A percentile compares a stretch with the other conserved stretches of the same genome.
These are phyloP conservation scores for Florisuga fusca DNA, from an alignment of 2,797 vertebrate species.

Conservation along the genomic window DNA sequence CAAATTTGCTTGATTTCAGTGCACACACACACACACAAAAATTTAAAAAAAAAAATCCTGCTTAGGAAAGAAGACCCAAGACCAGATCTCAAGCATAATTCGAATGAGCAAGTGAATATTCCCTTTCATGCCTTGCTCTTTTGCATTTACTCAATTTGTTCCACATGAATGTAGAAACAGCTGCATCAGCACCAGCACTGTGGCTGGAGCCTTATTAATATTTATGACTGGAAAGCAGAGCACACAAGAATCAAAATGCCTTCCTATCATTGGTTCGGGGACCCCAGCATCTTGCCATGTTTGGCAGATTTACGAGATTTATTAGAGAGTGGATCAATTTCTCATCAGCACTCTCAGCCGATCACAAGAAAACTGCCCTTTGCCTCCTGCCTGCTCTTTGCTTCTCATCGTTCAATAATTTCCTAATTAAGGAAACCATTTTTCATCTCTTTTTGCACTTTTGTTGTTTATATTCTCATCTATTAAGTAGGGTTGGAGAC, in stretches of 20 bases:
- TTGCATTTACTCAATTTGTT: constrained; percentile 66
- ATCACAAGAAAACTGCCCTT: not conserved
- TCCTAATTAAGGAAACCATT: not conserved
- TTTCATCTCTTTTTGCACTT: not conserved
- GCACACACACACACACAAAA: not conserved
- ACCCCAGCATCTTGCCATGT: not conserved
- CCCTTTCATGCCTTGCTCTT: constrained; percentile 49
- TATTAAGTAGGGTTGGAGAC: not conserved
- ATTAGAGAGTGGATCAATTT: constrained; percentile 27
- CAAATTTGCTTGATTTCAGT: not conserved
- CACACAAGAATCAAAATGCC: constrained; percentile 29
- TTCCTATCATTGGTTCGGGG: not conserved
- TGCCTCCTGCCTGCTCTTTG: not conserved
- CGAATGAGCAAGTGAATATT: constrained; percentile 25
- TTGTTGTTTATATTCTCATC: not conserved
- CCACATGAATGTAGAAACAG: constrained; percentile 67
- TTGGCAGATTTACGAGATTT: not conserved
- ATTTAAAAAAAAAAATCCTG: not conserved
- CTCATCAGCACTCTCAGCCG: not conserved
- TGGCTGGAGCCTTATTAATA: constrained; percentile 61
- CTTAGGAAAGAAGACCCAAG: not conserved
- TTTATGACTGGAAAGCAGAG: constrained; percentile 45
- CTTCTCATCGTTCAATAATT: not conserved
- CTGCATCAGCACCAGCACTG: constrained; percentile 64
- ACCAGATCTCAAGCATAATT: constrained; percentile 24